Evolutionary conservation across 1,140 invertebrate species (phyloP).

Genomic region (Cyclargus thomasi): DNA sequence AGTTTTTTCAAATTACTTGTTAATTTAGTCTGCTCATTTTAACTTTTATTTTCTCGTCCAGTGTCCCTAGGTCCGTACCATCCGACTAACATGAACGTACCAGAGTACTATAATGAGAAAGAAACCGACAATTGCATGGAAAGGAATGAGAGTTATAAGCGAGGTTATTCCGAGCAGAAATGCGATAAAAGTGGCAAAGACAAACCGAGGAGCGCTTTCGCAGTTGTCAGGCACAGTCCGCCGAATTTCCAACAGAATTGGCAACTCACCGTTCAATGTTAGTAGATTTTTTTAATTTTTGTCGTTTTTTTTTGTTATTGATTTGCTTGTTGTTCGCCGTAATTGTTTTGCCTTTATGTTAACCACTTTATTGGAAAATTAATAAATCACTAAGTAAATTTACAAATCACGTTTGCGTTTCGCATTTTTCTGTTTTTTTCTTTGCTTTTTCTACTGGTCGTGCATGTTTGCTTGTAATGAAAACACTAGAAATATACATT

Average conservation of each 20-base stretch:
- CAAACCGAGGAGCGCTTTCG: constrained; percentile 71
- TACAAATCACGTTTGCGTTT: too few species aligned
- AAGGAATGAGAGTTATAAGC: constrained; percentile 64
- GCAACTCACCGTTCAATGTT: constrained; percentile 79
- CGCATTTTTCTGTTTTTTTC: too few species aligned
- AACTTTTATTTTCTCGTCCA: constrained; percentile 57
- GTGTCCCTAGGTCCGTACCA: constrained; percentile 67
- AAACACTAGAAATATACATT: too few species aligned
- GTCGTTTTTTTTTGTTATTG: constrained; percentile 31
- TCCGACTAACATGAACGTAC: constrained; percentile 60
- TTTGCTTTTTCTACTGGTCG: too few species aligned
- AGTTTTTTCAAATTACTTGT: constrained; percentile 31
- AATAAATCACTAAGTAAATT: too few species aligned
- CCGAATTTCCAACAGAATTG: constrained; percentile 78
- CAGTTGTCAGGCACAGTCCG: constrained; percentile 61
- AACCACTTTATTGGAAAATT: too few species aligned
- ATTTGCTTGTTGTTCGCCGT: background rate
- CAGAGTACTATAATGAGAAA: constrained; percentile 77
- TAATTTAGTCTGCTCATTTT: constrained; percentile 49
- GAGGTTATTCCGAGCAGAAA: constrained; percentile 62
- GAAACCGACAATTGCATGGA: constrained; percentile 66
- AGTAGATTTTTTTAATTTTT: constrained; percentile 66
- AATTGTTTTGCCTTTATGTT: too few species aligned
- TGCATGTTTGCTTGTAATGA: too few species aligned
- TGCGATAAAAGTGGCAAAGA: constrained; percentile 61